These are phyloP conservation scores for Pherbina coryleti DNA, from an alignment of 2,888 invertebrate genomes.

Conservation along the genomic window DNA sequence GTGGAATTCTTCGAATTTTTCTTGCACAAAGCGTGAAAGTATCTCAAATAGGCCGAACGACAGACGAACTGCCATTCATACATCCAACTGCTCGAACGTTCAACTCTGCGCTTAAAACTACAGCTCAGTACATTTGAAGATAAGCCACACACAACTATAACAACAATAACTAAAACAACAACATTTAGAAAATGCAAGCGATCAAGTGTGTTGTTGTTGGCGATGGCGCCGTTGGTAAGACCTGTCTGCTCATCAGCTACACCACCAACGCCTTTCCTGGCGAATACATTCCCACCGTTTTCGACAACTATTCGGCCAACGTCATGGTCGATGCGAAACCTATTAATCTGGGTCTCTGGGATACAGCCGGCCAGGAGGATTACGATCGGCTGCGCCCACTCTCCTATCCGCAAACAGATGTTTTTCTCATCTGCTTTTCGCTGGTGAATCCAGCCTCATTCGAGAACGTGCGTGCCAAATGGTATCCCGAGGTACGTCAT, in stretches of 20 bases:
- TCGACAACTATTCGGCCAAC: slow-evolving; percentile 67
- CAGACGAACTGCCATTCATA: no score
- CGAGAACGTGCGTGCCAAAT: slow-evolving; percentile 67
- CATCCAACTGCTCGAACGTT: not conserved
- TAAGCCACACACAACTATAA: not conserved
- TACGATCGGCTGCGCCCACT: slow-evolving; percentile 65
- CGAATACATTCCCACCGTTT: slow-evolving; percentile 67
- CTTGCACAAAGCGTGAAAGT: slow-evolving; percentile 1
- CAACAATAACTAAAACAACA: slow-evolving; percentile 16
- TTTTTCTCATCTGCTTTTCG: slow-evolving; percentile 67
- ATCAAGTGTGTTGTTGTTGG: slow-evolving; percentile 68
- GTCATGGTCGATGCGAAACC: slow-evolving; percentile 68
- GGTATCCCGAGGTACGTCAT: slow-evolving; percentile 68
- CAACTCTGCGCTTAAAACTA: not conserved
- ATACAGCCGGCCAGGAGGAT: slow-evolving; percentile 67
- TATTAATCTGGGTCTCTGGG: slow-evolving; percentile 66
- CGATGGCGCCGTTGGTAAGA: slow-evolving; percentile 68
- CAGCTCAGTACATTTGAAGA: not conserved
- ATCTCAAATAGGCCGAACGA: not conserved
- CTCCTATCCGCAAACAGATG: slow-evolving; percentile 67
- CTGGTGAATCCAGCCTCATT: slow-evolving; percentile 67
- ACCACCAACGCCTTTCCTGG: slow-evolving; percentile 68
- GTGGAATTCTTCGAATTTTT: not conserved
- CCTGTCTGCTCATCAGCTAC: slow-evolving; percentile 67
- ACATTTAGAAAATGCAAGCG: slow-evolving; percentile 61